phyloP scores from a whole-genome alignment of 2,888 invertebrate genomes.

The Sicus ferrugineus region DNA sequence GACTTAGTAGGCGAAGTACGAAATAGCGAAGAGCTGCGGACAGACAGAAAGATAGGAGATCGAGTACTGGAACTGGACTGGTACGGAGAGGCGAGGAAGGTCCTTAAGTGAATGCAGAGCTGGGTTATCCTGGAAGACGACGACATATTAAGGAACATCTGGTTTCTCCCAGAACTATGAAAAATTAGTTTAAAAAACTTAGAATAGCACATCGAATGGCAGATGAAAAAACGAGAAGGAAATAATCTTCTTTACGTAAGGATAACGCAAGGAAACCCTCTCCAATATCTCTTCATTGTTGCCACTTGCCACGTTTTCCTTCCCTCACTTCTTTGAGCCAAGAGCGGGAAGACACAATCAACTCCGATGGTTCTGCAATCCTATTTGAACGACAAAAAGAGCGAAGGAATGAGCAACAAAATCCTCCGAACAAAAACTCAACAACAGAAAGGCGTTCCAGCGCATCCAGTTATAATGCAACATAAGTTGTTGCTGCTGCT shows the following conservation, averaged over 20 bases:
- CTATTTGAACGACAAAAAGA: too few relatives aligned
- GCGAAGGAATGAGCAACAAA: not conserved
- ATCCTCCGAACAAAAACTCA: not conserved
- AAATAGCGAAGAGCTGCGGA: not conserved
- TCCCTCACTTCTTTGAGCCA: too few relatives aligned
- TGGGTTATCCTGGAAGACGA: not conserved
- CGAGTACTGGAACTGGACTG: not conserved
- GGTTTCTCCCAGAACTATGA: too few relatives aligned
- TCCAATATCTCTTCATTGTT: too few relatives aligned
- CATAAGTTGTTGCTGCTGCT: conserved; percentile 7
- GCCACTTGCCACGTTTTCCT: too few relatives aligned
- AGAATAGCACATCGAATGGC: too few relatives aligned
- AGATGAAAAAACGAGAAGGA: too few relatives aligned
- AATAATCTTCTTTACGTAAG: too few relatives aligned
- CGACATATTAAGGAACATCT: not conserved
- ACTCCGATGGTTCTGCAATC: too few relatives aligned
- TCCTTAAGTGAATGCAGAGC: not conserved
- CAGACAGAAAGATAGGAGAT: not conserved
- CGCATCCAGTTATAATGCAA: not conserved
- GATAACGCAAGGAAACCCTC: too few relatives aligned
- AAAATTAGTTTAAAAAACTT: too few relatives aligned
- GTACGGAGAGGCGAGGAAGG: not conserved
- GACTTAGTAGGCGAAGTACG: not conserved
- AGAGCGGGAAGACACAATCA: too few relatives aligned
- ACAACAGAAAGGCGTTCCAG: conserved; percentile 12